Evolutionary conservation across 2,797 vertebrate species (phyloP), one percentile per base, ranked within the genome.

Genomic region (Argentina silus): DNA sequence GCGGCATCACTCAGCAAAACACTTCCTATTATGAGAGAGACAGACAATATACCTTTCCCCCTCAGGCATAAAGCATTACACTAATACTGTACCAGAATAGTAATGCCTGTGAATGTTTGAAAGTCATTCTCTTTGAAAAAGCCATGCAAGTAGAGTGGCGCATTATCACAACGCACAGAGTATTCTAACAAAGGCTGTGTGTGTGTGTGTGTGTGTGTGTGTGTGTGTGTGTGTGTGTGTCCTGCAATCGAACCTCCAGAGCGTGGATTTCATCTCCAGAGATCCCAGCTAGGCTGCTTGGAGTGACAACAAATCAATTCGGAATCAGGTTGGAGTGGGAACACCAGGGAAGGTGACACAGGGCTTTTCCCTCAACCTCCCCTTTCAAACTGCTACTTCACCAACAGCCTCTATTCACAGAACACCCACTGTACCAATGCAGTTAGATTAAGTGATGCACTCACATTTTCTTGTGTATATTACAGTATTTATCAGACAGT

Each of bases 301-400:
- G 51, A 73, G 48, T 55, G 55, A 73, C 62, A 66, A 45, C 71
- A 73, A 73, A 66, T 73, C 71, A 57, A 73, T 73, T 19, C 27
- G 14, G 45, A 36, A 56, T 72, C 70, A 65, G 51, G 44, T n/a
- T 44, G 42, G 51, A 56, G 63, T 43, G 62, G 51, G 21, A 65
- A 55, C 17, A 50, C 59, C 59, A 62, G 12, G 63, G 48, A 36
- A 6, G 60, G 27, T 9, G 2, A 48, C 50, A n/a, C 23, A 55
- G 50, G 50, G 45, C n/a, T 43, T 64, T 61, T 36, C 70, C 42
- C 48, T 12, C 19, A 45, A 56, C 57, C 44, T 47, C 42, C 43
- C 60, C 15, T 4, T 42, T 21, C 21, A 43, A 36, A 55, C 44
- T n/a, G n/a, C n/a, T n/a, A n/a, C n/a, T 51, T 51, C 1, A 51